These are phyloP conservation scores for Heterochromis multidens DNA, from an alignment of 2,113 vertebrate genomes.

Conservation along the genomic window DNA sequence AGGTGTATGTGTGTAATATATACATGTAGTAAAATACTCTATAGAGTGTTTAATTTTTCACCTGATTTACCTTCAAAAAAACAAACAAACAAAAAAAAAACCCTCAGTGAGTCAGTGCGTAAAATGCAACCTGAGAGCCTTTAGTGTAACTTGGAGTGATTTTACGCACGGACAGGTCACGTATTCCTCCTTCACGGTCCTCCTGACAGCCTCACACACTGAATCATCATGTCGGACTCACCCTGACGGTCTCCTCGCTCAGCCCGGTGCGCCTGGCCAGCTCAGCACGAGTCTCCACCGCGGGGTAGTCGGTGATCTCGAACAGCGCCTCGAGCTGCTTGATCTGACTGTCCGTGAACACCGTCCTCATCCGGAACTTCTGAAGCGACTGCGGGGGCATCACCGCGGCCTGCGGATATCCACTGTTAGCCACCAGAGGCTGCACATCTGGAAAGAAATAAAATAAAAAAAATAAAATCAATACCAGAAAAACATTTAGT, in stretches of 20 bases:
- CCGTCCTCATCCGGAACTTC: conserved; percentile 62
- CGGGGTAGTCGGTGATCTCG: conserved; percentile 59
- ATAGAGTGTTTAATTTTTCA: background rate
- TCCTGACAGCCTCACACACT: background rate
- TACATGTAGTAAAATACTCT: background rate
- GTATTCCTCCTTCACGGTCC: background rate
- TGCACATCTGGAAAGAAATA: background rate
- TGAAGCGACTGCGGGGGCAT: conserved; percentile 4
- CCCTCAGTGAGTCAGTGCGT: background rate
- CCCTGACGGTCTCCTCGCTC: conserved; percentile 73
- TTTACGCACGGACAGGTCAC: background rate
- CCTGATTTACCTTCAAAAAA: no score
- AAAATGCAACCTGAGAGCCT: background rate
- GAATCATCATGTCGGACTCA: conserved; percentile 29
- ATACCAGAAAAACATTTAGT: background rate
- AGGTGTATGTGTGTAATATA: accelerated
- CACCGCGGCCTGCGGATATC: background rate
- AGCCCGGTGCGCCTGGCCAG: conserved; percentile 63
- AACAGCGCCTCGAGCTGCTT: conserved; percentile 71
- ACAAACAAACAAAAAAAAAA: no score
- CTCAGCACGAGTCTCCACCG: conserved; percentile 49
- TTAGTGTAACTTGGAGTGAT: background rate
- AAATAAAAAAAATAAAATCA: no score
- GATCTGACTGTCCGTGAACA: conserved; percentile 70
- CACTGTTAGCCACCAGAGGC: background rate